A percentile compares a stretch with the other conserved stretches of the same genome.
These are phyloP conservation scores for Actinia equina DNA, from an alignment of 64 coral and sea anemone species.

Conservation along the genomic window DNA sequence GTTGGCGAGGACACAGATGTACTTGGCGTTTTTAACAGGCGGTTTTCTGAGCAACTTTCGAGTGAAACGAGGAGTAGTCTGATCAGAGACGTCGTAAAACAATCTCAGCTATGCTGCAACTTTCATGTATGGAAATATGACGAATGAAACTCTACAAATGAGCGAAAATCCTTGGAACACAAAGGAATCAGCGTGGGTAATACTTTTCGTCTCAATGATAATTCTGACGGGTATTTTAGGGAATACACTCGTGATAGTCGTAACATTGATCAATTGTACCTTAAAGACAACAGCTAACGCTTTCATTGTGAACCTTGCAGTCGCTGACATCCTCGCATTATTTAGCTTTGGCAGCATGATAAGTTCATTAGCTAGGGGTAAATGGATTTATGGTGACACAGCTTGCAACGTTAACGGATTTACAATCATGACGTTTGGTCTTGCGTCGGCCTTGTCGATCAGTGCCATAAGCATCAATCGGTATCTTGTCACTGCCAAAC, in stretches of 20 bases:
- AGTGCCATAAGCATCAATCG: slow-evolving; percentile 52
- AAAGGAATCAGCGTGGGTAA: not conserved
- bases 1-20: no score
- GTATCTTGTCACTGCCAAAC: slow-evolving; percentile 15
- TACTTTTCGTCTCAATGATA: slow-evolving; percentile 19
- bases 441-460: slow-evolving; percentile 50
- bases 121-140: not conserved
- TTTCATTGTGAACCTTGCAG: slow-evolving; percentile 39
- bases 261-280: slow-evolving; percentile 10
- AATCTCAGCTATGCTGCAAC: not conserved
- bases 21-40: no score
- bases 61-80: not conserved
- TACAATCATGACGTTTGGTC: slow-evolving; percentile 30
- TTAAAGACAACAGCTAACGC: slow-evolving; percentile 35
- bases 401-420: slow-evolving; percentile 40
- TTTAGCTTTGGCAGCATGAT: slow-evolving; percentile 1
- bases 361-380: slow-evolving; percentile 27
- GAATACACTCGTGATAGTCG: slow-evolving; percentile 45
- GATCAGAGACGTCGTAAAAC: no score
- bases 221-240: slow-evolving; percentile 35
- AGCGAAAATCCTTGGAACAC: slow-evolving; percentile 35
- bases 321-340: slow-evolving; percentile 31
- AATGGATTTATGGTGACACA: slow-evolving; percentile 33
- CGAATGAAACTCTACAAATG: not conserved
- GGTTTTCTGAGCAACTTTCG: no score